These are phyloP conservation scores for Pterocles gutturalis DNA, from an alignment of 2,113 vertebrate species.

Conservation along the genomic window DNA sequence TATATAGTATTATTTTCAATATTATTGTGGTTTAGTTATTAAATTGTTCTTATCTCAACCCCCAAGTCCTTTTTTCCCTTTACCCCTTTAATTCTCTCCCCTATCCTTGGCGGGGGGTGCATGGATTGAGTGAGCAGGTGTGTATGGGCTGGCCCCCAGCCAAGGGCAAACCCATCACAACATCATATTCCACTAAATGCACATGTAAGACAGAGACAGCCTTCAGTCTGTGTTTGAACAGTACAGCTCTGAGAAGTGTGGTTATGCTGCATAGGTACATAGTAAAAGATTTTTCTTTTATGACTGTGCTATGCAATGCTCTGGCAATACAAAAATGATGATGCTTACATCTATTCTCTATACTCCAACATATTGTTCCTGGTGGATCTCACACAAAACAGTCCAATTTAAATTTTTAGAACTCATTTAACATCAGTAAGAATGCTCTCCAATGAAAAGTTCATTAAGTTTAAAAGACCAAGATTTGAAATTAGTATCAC, in stretches of 20 bases:
- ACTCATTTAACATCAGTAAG: neutral
- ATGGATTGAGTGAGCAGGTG: no score
- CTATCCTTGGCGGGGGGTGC: no score
- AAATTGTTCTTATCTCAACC: no score
- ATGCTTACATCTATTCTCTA: neutral
- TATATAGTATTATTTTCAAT: no score
- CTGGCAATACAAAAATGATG: neutral
- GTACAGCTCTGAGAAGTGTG: neutral
- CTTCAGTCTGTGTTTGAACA: neutral
- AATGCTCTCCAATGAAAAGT: neutral
- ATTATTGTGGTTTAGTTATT: no score
- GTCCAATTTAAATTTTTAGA: neutral
- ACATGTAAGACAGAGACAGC: fast-evolving
- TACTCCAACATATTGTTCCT: neutral
- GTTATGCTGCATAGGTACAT: neutral
- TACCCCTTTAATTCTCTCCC: no score
- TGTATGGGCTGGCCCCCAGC: no score
- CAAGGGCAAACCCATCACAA: no score
- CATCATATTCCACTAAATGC: neutral
- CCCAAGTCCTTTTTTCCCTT: no score
- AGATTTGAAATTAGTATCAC: neutral
- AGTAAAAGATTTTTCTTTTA: neutral
- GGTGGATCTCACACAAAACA: fast-evolving
- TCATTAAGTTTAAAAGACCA: neutral
- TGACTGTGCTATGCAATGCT: neutral